Base-by-base conservation (phyloP, 2,797 vertebrate genomes). In the Dallia pectoralis region DNA sequence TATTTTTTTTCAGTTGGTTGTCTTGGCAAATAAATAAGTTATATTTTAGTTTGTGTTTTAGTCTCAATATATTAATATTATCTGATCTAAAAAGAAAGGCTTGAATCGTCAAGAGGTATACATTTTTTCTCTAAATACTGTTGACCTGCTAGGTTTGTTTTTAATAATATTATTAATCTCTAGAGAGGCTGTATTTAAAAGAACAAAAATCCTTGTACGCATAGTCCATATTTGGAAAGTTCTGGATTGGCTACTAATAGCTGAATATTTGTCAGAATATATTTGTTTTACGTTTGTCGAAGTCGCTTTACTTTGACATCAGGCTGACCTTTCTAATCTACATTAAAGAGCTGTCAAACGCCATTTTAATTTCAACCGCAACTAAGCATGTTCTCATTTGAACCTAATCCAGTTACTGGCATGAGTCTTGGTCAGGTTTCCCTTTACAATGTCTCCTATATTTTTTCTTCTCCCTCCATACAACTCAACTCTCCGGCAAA, bases 251-350 rank as follows among this genome's bases (percentile, higher is more conserved):
- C 2, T 32, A 27, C 29, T 32, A 32, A 32, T 32, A 19, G 2
- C 4, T n/a, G n/a, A n/a, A n/a, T n/a, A 8, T 64, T 64, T 32
- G 62, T 30, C 14, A 6, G 30, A 29, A 32, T 71, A 15, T 44
- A 44, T 1, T 56, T 25, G 69, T 30, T 49, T 70, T 44, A 11
- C n/a, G 73, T 73, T 82, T 84, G 84, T 79, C 68, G 68, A 29
- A 79, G 63, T 12, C 69, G 75, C 71, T 33, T 69, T 32, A n/a
- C 82, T 59, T 40, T 83, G 81, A 80, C 77, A 76, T 73, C 44
- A 1, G 67, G 51, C 9, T 84, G 85, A 86, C 82, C 81, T 19
- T 74, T 81, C 79, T 85, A 86, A 87, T 82, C 84, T 85, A 69
- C 69, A 48, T 72, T 81, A 81, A 74, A 69, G 78, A 73, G 74